These are phyloP conservation scores for Charadrius vociferus DNA, from an alignment of 2,113 vertebrate genomes.

Conservation along the genomic window DNA sequence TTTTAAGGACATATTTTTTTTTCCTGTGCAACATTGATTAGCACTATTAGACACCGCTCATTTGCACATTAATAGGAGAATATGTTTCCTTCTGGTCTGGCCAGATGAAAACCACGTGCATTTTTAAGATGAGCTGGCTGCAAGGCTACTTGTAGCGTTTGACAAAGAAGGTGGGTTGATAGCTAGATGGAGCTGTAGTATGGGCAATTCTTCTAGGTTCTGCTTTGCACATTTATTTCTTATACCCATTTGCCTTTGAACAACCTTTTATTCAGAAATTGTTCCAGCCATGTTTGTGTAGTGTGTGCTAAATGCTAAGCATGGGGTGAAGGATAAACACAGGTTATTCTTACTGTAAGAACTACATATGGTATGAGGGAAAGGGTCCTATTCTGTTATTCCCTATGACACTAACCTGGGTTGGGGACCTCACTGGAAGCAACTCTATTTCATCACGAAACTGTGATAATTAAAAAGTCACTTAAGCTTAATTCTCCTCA, in stretches of 20 bases:
- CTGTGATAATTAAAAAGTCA: background rate
- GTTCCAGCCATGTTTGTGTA: background rate
- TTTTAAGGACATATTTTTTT: background rate
- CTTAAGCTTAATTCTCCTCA: background rate
- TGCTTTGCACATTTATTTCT: background rate
- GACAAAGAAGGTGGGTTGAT: background rate
- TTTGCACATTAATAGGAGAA: slow-evolving; percentile 17
- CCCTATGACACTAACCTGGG: background rate
- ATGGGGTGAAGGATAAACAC: background rate
- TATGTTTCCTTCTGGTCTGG: background rate
- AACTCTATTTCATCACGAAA: background rate
- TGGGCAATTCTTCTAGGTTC: background rate
- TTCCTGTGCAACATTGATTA: background rate
- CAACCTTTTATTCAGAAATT: background rate
- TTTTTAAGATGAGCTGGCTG: background rate
- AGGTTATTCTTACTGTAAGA: background rate
- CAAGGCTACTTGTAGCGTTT: background rate
- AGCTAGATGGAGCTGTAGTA: slow-evolving; percentile 40
- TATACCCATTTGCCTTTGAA: background rate
- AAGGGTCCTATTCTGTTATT: background rate
- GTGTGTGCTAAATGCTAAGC: background rate
- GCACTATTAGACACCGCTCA: background rate
- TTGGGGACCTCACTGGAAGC: background rate
- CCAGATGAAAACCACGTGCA: background rate
- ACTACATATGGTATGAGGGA: background rate